These are phyloP conservation scores for Alauda arvensis DNA, from an alignment of 2,797 vertebrate species.

Conservation along the genomic window DNA sequence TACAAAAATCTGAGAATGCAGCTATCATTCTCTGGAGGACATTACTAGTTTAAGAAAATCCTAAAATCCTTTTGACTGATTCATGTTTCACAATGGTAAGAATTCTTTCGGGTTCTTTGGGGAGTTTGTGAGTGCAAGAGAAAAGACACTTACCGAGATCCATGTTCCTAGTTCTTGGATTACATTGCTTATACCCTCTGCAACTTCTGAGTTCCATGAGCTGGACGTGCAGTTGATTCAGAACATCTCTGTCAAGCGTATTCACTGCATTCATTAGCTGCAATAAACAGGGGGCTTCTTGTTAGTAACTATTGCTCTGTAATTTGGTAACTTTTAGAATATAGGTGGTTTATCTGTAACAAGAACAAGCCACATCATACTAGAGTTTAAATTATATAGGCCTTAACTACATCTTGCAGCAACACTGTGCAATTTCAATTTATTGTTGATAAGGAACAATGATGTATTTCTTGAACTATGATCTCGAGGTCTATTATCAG, in stretches of 20 bases:
- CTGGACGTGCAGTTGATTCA: conserved; percentile 88
- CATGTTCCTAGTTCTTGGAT: conserved; percentile 86
- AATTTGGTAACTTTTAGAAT: neutral
- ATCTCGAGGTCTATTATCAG: neutral
- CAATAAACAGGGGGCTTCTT: neutral
- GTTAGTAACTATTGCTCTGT: neutral
- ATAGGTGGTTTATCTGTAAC: neutral
- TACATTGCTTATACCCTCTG: conserved; percentile 91
- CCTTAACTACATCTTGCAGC: neutral
- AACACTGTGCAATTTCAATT: rapidly evolving
- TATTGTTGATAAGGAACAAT: neutral
- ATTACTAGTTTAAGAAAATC: neutral
- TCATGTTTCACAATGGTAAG: neutral
- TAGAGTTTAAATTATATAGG: rapidly evolving
- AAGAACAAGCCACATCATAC: neutral
- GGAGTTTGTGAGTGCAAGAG: neutral
- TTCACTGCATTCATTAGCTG: conserved; percentile 91
- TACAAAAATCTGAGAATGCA: neutral
- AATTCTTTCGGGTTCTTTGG: neutral
- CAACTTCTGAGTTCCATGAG: conserved; percentile 94
- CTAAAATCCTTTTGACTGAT: neutral
- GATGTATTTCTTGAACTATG: neutral
- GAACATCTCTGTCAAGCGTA: conserved; percentile 83
- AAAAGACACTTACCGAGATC: conserved; percentile 78
- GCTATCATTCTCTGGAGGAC: neutral